Evolutionary conservation across 2,888 invertebrate species (phyloP).

Genomic region (Polia nebulosa): DNA sequence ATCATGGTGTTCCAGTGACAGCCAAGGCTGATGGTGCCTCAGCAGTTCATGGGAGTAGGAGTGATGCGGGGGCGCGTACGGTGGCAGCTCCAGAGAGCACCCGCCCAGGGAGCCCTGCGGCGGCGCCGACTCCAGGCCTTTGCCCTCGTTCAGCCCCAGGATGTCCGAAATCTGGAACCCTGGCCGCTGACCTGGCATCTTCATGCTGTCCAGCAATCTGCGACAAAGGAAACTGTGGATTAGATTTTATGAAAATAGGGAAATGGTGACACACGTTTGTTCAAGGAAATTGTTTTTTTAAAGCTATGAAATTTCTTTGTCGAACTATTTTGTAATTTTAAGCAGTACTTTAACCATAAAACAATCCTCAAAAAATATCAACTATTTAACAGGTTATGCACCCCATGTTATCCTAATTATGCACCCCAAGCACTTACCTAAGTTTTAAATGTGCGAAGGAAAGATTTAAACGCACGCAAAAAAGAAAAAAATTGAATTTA

Average conservation of each 20-base stretch:
- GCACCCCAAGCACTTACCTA: not conserved
- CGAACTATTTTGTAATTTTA: not conserved
- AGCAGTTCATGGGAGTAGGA: slow-evolving; percentile 85
- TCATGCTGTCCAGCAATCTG: slow-evolving; percentile 96
- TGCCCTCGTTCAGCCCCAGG: slow-evolving; percentile 95
- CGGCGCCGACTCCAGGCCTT: slow-evolving; percentile 83
- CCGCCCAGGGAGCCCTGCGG: slow-evolving; percentile 76
- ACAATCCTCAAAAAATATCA: not conserved
- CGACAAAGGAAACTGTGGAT: slow-evolving; percentile 57
- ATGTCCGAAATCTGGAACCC: slow-evolving; percentile 98
- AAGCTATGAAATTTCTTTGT: not conserved
- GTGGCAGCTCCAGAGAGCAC: slow-evolving; percentile 82
- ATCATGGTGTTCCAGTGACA: slow-evolving; percentile 86
- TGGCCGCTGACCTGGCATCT: slow-evolving; percentile 94
- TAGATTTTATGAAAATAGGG: slow-evolving; percentile 22
- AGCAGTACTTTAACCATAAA: not conserved
- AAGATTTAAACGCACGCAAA: slow-evolving; percentile 69
- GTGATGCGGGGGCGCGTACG: slow-evolving; percentile 84
- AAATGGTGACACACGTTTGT: slow-evolving; percentile 7
- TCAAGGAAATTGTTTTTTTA: not conserved
- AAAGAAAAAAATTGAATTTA: not conserved
- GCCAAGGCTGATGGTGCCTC: slow-evolving; percentile 87
- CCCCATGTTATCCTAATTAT: not conserved
- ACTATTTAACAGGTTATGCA: not conserved
- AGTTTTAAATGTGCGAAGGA: slow-evolving; percentile 37